Evolutionary conservation across 2,113 vertebrate genomes (phyloP).

Genomic region (Heterocephalus glaber): DNA sequence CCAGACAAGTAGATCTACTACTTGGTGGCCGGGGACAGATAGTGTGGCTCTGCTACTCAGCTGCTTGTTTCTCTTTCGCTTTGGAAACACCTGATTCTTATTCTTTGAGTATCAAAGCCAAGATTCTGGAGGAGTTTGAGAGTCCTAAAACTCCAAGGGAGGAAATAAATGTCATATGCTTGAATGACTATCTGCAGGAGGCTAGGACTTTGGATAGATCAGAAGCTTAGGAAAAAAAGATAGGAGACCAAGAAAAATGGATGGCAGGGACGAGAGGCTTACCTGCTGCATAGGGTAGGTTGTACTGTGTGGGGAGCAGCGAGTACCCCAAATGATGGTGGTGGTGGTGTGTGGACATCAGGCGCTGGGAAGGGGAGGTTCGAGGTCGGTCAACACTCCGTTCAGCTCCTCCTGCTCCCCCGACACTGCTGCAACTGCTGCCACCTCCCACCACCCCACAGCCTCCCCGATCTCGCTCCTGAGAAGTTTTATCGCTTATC

Average conservation of each 20-base stretch:
- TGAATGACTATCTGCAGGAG: conserved; percentile 5
- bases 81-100: conserved; percentile 51
- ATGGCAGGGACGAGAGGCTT: conserved; percentile 15
- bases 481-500: conserved; percentile 90
- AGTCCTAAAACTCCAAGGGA: not conserved
- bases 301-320: conserved; percentile 95
- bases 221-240: not conserved
- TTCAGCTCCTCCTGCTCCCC: conserved; percentile 84
- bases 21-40: not conserved
- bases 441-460: conserved; percentile 88
- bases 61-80: not conserved
- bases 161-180: conserved; percentile 18
- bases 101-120: conserved; percentile 41
- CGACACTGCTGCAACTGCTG: conserved; percentile 86
- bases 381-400: conserved; percentile 93
- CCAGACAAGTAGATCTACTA: not conserved
- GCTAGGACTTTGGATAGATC: not conserved
- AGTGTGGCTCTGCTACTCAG: not conserved
- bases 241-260: not conserved
- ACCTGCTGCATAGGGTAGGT: conserved; percentile 98
- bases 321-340: conserved; percentile 98
- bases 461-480: conserved; percentile 92
- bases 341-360: conserved; percentile 97
- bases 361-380: conserved; percentile 96
- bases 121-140: conserved; percentile 1